Evolutionary conservation across 2,113 vertebrate species (phyloP), one percentile per base, ranked within the genome.

Genomic region (Podarcis raffonei): DNA sequence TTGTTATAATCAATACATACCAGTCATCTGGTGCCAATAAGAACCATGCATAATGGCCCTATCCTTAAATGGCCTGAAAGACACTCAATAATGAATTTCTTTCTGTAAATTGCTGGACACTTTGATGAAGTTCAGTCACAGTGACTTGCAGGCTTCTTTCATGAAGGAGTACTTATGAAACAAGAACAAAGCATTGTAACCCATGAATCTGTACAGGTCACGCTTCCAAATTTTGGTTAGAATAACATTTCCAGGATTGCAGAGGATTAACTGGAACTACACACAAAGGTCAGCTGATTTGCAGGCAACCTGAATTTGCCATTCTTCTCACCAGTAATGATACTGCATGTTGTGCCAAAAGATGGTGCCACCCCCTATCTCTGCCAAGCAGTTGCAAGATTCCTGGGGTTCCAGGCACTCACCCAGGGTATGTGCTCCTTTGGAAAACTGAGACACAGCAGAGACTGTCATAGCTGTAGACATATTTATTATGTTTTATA

Each of bases 221-320:
- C 87, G 8, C 96, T 96, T 94, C 93, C 72, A 90, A 87, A 91
- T 92, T 92, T 97, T 96, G 95, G 92, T 96, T 93, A 94, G 88
- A 93, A 89, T 90, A 93, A 96, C 88, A 95, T 97, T 96, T 94
- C 95, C 95, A 96, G 95, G 96, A 95, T 95, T 93, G 92, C 93
- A 95, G 91, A 89, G 81, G 94, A 92, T 94, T 96, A 97, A 96
- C 77, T 94, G 93, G 94, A 95, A 95, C 91, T 96, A 91, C 94
- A 95, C 86, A 95, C 32, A 88, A 76, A 93, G 95, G 92, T 92
- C 94, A 96, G 93, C 94, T 96, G 94, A 95, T 95, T 84, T 90
- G 80, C 66, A 90, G 91, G 93, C 92, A 92, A 91, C 71, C 87
- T 93, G 92, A 92, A 92, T 83, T 91, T 53, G 13, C 59, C 92